Evolutionary conservation across 1,140 invertebrate species (phyloP), one percentile per base, ranked within the genome.

Genomic region (Octopus bimaculoides): DNA sequence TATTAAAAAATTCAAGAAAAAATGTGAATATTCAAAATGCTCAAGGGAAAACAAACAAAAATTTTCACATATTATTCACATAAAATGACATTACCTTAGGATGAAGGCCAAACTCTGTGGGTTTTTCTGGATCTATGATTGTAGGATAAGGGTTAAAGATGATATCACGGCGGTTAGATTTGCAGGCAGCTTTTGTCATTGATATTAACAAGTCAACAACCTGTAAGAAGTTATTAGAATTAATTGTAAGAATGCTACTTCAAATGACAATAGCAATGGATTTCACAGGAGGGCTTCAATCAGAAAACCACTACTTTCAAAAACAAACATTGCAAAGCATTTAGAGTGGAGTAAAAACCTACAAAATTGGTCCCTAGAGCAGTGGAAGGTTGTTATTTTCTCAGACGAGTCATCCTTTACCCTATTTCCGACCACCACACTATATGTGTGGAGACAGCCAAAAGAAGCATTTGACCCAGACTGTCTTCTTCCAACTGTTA

Each of bases 61-160:
- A 9, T 14, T 52, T n/a, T 26, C 17, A n/a, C 26, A 54, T 75
- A 52, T 10, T 75, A 20, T 75, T 75, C 56, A 61, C 56, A 61
- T 61, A 61, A 61, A 54, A 77, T 20, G 10, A 41, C 41, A 56
- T 5, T 80, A 87, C 85, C 81, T 86, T 86, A 20, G 87, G 86
- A 77, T 84, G 81, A 75, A 88, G 81, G 26, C 82, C 80, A 10
- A 88, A 76, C 52, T 87, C 80, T 9, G 41, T 80, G n/a, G 83
- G 78, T 52, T 84, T 83, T 55, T 55, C 69, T 17, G 88, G 88
- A 78, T 89, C 83, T 3, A 89, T 85, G 56, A 89, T 81, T 5
- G 86, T 88, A n/a, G 88, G 88, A 80, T 82, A 88, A 0, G 88
- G 88, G 52, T 85, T 83, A 81, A 89, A 86, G 75, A 89, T 88